A percentile compares a stretch with the other conserved stretches of the same genome.
phyloP scores from a whole-genome alignment of 2,888 invertebrate species.

The Zelleria hepariella region DNA sequence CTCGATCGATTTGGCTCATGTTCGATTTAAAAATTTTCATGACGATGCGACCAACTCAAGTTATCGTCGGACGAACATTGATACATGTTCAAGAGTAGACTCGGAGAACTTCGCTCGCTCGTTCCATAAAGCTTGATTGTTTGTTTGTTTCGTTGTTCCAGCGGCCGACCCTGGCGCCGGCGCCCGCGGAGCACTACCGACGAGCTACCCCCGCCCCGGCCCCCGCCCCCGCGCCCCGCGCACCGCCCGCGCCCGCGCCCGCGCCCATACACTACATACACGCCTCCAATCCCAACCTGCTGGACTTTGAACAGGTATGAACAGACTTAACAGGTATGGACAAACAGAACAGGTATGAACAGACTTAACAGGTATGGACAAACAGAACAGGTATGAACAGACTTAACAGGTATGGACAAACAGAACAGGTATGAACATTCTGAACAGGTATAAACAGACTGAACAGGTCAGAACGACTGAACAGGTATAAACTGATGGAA shows the following conservation, averaged over 20 bases:
- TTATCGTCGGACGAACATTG: too few relatives aligned
- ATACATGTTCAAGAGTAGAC: background rate
- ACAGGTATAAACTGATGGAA: too few relatives aligned
- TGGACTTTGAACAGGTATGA: constrained; percentile 73
- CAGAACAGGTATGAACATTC: constrained; percentile 64
- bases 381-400: constrained; percentile 67
- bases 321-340: constrained; percentile 22
- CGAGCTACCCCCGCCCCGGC: constrained; percentile 68
- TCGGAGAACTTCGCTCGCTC: too few relatives aligned
- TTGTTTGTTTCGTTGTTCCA: background rate
- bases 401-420: constrained; percentile 7
- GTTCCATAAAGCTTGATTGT: background rate
- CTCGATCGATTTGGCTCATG: too few relatives aligned
- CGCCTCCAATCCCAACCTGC: constrained; percentile 79
- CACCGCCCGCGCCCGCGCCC: constrained; percentile 18
- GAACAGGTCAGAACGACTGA: too few relatives aligned
- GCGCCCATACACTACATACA: constrained; percentile 76
- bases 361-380: constrained; percentile 16
- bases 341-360: constrained; percentile 69
- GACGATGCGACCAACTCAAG: too few relatives aligned
- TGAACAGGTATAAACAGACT: too few relatives aligned
- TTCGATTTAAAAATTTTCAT: too few relatives aligned
- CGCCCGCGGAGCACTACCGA: constrained; percentile 84
- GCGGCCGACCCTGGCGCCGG: constrained; percentile 69
- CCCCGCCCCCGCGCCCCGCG: constrained; percentile 12